phyloP scores from a whole-genome alignment of 2,888 invertebrate genomes.

The Periphyllus acericola region DNA sequence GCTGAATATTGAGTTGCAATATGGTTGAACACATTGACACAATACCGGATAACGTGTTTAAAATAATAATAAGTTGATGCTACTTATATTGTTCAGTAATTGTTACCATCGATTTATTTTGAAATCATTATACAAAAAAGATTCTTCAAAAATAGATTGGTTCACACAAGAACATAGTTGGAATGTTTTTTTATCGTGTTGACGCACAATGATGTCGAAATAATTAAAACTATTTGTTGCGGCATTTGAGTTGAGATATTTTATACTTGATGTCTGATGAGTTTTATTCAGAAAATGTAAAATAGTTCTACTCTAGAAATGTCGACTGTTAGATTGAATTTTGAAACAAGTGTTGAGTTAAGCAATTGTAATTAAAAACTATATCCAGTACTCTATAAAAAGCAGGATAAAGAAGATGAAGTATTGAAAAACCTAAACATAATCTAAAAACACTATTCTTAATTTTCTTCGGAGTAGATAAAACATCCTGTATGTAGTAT shows the following conservation, averaged over 20 bases:
- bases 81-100: constrained; percentile 9
- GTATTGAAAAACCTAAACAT: background rate
- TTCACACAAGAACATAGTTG: background rate
- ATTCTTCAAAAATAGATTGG: constrained; percentile 2
- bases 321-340: background rate
- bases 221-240: background rate
- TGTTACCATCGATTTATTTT: background rate
- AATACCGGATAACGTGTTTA: constrained; percentile 24
- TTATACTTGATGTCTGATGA: background rate
- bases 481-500: background rate
- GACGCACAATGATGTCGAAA: background rate
- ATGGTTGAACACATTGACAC: constrained; percentile 4
- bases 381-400: background rate
- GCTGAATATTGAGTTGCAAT: constrained; percentile 42
- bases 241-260: background rate
- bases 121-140: background rate
- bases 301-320: background rate
- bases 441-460: background rate
- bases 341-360: background rate
- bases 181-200: background rate
- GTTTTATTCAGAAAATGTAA: background rate
- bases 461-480: background rate
- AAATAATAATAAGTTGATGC: constrained; percentile 3
- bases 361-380: background rate
- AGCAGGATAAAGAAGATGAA: background rate